A percentile compares a stretch with the other conserved stretches of the same genome.
phyloP scores from a whole-genome alignment of 2,797 vertebrate genomes.

The Sebastes variabilis region DNA sequence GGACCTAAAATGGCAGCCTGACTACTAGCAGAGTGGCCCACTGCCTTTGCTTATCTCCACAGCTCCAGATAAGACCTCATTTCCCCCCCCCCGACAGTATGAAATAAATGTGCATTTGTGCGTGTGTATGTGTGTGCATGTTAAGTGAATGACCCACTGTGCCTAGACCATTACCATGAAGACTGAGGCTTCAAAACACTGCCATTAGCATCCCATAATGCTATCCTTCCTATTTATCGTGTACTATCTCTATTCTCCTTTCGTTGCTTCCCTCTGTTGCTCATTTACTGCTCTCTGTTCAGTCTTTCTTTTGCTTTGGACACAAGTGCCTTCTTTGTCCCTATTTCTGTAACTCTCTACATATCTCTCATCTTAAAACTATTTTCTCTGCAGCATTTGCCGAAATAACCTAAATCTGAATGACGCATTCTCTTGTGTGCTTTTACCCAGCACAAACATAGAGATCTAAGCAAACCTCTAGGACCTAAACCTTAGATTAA shows the following conservation, averaged over 20 bases:
- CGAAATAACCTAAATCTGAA: neutral
- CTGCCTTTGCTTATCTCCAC: conserved; percentile 75
- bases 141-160: conserved; percentile 53
- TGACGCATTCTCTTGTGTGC: neutral
- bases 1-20: conserved; percentile 54
- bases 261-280: neutral
- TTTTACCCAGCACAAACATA: neutral
- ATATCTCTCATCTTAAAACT: neutral
- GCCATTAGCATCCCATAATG: conserved; percentile 45
- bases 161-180: conserved; percentile 26
- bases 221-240: conserved; percentile 12
- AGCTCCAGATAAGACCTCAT: conserved; percentile 77
- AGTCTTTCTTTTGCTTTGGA: neutral
- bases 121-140: conserved; percentile 3
- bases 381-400: neutral
- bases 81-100: conserved; percentile 54
- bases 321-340: neutral
- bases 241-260: neutral
- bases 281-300: conserved; percentile 1
- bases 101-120: conserved; percentile 66
- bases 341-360: neutral
- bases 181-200: conserved; percentile 43
- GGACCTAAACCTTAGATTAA: neutral
- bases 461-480: neutral
- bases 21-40: conserved; percentile 41